Evolutionary conservation across 2,888 invertebrate species (phyloP), one percentile per base, ranked within the genome.

Genomic region (Eulithis testata): DNA sequence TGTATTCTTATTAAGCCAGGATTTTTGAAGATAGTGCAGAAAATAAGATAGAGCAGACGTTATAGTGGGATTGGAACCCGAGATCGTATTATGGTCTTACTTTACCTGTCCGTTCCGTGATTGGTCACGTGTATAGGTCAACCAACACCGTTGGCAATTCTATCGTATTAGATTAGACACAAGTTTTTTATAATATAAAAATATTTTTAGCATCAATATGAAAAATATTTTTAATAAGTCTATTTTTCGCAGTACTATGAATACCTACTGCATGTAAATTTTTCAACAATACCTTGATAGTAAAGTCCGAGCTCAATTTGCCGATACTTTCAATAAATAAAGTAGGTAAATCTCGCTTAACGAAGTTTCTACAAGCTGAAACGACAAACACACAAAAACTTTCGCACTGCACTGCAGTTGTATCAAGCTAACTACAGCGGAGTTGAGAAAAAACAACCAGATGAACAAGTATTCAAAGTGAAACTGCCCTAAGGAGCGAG

Each of bases 381-480:
- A 60, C 65, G 61, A 65, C 68, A 62, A 60, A 69, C 65, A 68
- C 40, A 58, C 51, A 53, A 57, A 68, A 71, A 68, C 63, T 72
- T 72, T 64, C 58, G 9, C 61, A 56, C 56, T 65, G 67, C 66
- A 70, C 57, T 61, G 68, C 67, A 69, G 72, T 73, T 66, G 70
- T 72, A 67, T 68, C 68, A 65, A 65, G 69, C 66, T 72, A 73
- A 70, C 70, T 71, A 71, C 63, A 65, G 31, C 27, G 53, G 43
- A 72, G 67, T 71, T 71, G 47, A 45, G 66, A 69, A 72, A 73
- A 73, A 71, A 68, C 60, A 68, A 63, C 50, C 21, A 60, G 63
- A 66, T 65, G 70, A 65, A 66, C 65, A 65, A 69, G 70, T 73
- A 74, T 75, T 75, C 68, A 69, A 72, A 74, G 76, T 70, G 68